A percentile compares a stretch with the other conserved stretches of the same genome.
These are phyloP conservation scores for Heteronetta atricapilla DNA, from an alignment of 2,113 vertebrate species.

Conservation along the genomic window DNA sequence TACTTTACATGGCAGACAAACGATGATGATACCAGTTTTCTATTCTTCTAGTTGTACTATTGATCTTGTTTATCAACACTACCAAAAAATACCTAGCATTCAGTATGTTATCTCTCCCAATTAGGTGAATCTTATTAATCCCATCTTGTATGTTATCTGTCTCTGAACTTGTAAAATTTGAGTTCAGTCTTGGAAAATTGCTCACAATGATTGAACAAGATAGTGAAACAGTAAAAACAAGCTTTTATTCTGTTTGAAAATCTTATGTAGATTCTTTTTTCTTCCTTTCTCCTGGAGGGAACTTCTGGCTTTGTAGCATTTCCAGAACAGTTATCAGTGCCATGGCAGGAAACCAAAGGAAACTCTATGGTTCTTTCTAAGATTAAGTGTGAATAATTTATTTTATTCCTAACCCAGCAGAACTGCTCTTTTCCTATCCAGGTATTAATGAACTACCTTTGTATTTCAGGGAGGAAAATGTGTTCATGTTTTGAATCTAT, in stretches of 20 bases:
- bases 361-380: not conserved
- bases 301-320: not conserved
- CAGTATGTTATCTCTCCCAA: constrained; percentile 31
- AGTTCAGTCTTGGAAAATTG: constrained; percentile 12
- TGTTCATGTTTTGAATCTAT: not conserved
- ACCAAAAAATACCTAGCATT: constrained; percentile 44
- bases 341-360: not conserved
- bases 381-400: not conserved
- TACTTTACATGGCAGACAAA: constrained; percentile 53
- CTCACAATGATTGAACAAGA: not conserved
- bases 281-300: not conserved
- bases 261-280: not conserved
- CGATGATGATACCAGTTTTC: constrained; percentile 30
- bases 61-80: constrained; percentile 57
- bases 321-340: not conserved
- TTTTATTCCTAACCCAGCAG: not conserved
- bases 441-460: not conserved
- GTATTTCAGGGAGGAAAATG: not conserved
- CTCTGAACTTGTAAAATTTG: constrained; percentile 30
- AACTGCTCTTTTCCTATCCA: not conserved
- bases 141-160: constrained; percentile 35
- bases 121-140: constrained; percentile 46
- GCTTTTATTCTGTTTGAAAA: not conserved
- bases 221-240: not conserved
- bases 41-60: constrained; percentile 49